Evolutionary conservation across 2,888 invertebrate genomes (phyloP), one percentile per base, ranked within the genome.

Genomic region (Laspeyria flexula): DNA sequence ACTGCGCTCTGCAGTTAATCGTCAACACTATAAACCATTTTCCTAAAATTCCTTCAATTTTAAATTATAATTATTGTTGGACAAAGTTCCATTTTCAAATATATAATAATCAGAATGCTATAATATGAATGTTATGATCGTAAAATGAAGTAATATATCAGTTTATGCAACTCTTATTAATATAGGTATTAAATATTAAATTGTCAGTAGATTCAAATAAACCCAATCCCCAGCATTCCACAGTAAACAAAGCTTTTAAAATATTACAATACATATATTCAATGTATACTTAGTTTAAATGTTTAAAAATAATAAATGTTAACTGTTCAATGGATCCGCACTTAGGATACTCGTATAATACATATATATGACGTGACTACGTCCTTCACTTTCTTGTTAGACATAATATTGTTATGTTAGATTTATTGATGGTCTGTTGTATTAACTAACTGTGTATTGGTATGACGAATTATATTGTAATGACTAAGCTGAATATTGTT

Each of bases 121-220:
- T 25, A 47, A 57, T 65, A 46, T 58, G 53, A 21, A 68, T 65
- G 68, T 67, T 64, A 65, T 55, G 52, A 44, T 60, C 42, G 54
- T 64, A 11, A 56, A 56, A 60, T 69, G 41, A 25, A 25, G 38
- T 55, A 48, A 51, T 37, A 50, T 52, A 57, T 30, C 41, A 52
- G 13, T 46, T 55, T 42, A 43, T 31, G 34, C 54, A 37, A 44
- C 39, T 12, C 9, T 56, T 55, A 50, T 33, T 44, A 41, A 40
- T 45, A 39, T 48, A 54, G 12, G 7, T 12, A 18, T 40, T 31
- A 10, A 43, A 55, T 53, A 23, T 33, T 41, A 43, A 49, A 54
- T 34, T 55, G 54, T 65, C 52, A 53, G 57, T 66, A 66, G 69
- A 60, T 39, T 37, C 52, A 51, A 45, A 13, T 39, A 16, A n/a